Percentiles rank a stretch among this genome's conserved stretches.
These are phyloP conservation scores for Caenorhabditis tropicalis DNA, from an alignment of 1,140 invertebrate genomes.

Conservation along the genomic window DNA sequence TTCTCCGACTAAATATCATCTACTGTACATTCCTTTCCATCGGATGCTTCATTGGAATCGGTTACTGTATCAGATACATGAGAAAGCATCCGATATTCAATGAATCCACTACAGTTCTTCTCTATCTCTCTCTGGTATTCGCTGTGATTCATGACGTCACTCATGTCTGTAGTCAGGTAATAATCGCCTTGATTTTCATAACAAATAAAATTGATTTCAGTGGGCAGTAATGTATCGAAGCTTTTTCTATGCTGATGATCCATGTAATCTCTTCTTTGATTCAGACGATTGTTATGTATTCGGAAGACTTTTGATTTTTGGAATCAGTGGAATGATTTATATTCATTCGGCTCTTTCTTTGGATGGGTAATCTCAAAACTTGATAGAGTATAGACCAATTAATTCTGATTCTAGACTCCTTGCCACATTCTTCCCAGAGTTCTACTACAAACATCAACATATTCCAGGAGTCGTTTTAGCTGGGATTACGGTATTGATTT, in stretches of 20 bases:
- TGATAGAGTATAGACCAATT: neutral
- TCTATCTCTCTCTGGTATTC: neutral
- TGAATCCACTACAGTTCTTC: neutral
- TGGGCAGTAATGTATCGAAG: slow-evolving; percentile 6
- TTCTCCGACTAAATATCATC: neutral
- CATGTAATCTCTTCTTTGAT: neutral
- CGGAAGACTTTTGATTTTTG: neutral
- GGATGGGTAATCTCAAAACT: neutral
- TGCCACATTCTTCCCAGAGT: neutral
- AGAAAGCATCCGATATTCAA: slow-evolving; percentile 17
- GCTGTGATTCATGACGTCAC: neutral
- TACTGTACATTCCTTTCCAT: neutral
- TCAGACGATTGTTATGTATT: neutral
- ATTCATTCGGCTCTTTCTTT: neutral
- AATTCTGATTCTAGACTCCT: no score
- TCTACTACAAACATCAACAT: neutral
- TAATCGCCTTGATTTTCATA: neutral
- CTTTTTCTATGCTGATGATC: neutral
- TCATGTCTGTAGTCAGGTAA: neutral
- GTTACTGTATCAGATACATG: neutral
- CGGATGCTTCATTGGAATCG: neutral
- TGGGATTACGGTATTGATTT: neutral
- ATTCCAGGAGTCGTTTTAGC: neutral
- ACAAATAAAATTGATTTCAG: no score
- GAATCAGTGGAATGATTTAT: slow-evolving; percentile 12